Base-by-base conservation (phyloP, 92 coral and sea anemone genomes). In the Parazoanthus darwini region DNA sequence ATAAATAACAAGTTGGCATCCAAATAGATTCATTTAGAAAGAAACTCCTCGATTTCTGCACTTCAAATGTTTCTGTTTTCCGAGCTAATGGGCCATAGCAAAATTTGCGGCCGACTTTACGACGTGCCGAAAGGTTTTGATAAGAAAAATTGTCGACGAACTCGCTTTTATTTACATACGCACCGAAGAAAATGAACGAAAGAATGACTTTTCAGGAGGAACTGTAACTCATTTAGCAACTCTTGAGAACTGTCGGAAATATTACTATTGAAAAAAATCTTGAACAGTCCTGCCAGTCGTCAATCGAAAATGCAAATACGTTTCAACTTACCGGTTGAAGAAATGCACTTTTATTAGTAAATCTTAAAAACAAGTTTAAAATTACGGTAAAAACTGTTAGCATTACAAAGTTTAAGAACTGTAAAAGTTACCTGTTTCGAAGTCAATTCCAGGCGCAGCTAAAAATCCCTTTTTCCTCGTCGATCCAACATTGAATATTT, bases 401-500 rank as follows among this genome's bases (percentile, higher is more conserved):
- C 26, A n/a, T 29, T n/a, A 3, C 65, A 25, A 44, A 43, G 18
- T 70, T 22, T 6, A 46, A 84, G 20, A 70, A 33, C 15, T 43
- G 14, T 43, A 29, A 6, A 68, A 43, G 25, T 82, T 84, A 84
- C 87, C 87, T 84, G 74, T 22, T 36, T 23, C 36, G 20, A 35
- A 50, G 29, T 25, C 56, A 11, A 33, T 63, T 81, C 74, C 36
- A 84, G 78, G 56, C 67, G 10, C 58, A 56, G 54, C 87, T 42
- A 82, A 68, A 59, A 16, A 37, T 74, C 79, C 54, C 35, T 20
- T 48, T 39, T 71, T 70, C 48, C 46, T 11, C 46, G 36, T 33
- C 87, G 48, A 70, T 54, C 7, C 43, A 84, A 79, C 78, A 51
- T 71, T 68, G 87, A 84, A 84, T 84, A 84, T 84, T 84, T 70